Conservation (phyloP, 2,888 invertebrate genomes). For the Machimus atricapillus region DNA sequence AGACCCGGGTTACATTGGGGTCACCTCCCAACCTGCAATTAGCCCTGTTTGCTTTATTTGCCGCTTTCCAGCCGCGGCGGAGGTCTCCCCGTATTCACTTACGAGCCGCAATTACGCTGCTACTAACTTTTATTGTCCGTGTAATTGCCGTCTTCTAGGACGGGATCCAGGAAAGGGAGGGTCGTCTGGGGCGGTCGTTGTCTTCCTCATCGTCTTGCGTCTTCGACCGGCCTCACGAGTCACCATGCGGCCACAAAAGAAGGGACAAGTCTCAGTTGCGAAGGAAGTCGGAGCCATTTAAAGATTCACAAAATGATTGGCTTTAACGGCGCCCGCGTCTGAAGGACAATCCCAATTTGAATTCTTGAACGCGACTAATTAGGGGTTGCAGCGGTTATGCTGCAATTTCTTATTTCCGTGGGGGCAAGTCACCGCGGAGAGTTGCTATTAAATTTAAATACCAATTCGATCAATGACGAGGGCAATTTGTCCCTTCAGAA, state of each 20-base stretch:
- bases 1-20: background rate
- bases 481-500: background rate
- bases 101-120: background rate
- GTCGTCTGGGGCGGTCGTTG: background rate
- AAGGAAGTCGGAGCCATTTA: background rate
- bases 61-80: background rate
- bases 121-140: conserved; percentile 13
- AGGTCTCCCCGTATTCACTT: background rate
- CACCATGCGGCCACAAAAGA: background rate
- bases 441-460: background rate
- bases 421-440: background rate
- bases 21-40: conserved; percentile 1
- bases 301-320: background rate
- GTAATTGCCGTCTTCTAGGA: conserved; percentile 4
- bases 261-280: background rate
- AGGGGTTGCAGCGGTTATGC: background rate
- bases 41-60: background rate
- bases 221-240: background rate
- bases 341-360: background rate
- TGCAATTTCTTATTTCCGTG: background rate
- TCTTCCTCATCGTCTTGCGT: background rate
- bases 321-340: background rate
- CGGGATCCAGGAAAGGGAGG: background rate
- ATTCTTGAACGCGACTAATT: background rate
- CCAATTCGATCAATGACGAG: background rate